These are phyloP conservation scores for Hydractinia echinata DNA, from an alignment of 30 jellyfish, hydroid and myxozoan genomes.

Conservation along the genomic window DNA sequence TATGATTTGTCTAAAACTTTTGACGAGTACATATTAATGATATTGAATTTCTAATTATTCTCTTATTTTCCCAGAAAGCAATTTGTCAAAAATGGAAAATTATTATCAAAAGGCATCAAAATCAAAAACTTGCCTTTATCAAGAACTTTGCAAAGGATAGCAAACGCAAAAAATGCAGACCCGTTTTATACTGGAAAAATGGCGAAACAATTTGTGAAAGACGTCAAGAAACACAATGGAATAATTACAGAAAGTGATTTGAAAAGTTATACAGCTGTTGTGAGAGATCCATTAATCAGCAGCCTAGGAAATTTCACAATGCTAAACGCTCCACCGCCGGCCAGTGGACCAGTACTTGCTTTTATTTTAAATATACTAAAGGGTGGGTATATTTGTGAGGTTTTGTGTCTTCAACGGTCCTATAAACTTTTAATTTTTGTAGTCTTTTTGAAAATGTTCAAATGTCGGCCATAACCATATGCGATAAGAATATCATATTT, in stretches of 20 bases:
- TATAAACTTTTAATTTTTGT: too few species aligned
- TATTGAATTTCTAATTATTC: background rate
- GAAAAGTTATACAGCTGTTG: slow-evolving; percentile 63
- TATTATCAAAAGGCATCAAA: slow-evolving; percentile 46
- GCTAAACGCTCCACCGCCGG: slow-evolving; percentile 85
- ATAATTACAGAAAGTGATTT: slow-evolving; percentile 63
- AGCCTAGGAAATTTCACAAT: slow-evolving; percentile 61
- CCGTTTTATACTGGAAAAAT: slow-evolving; percentile 85
- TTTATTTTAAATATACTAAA: slow-evolving; percentile 63
- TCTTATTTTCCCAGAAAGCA: slow-evolving; percentile 37
- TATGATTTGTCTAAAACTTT: background rate
- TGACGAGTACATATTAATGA: too few species aligned
- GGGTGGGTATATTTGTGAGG: slow-evolving; percentile 38
- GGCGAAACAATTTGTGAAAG: slow-evolving; percentile 84
- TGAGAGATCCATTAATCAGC: slow-evolving; percentile 59
- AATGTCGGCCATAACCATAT: background rate
- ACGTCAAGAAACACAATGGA: slow-evolving; percentile 71
- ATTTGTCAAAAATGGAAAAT: slow-evolving; percentile 68
- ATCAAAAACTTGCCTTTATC: slow-evolving; percentile 67
- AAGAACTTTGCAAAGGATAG: slow-evolving; percentile 57
- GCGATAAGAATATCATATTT: background rate
- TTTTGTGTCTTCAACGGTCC: background rate
- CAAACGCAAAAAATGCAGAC: slow-evolving; percentile 72
- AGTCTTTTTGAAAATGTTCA: background rate
- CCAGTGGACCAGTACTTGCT: slow-evolving; percentile 96